A percentile compares a stretch with the other conserved stretches of the same genome.
phyloP scores from a whole-genome alignment of 2,888 invertebrate genomes.

The Tetranychus truncatus region DNA sequence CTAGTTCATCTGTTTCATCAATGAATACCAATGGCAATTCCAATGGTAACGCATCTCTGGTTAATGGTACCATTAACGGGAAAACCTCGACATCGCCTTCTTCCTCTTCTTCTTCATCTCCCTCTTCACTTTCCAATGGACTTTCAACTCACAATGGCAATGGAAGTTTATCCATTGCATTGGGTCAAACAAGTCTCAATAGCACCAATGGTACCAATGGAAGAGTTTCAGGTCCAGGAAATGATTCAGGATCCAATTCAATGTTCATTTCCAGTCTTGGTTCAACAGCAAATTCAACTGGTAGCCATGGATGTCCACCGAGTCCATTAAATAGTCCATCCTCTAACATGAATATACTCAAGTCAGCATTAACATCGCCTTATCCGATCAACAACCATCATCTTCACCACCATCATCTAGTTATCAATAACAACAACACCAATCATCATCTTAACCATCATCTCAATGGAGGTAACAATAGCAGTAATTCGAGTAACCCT shows the following conservation, averaged over 20 bases:
- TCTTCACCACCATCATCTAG: neutral
- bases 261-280: neutral
- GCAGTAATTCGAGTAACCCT: slow-evolving; percentile 1
- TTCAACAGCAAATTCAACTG: neutral
- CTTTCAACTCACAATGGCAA: neutral
- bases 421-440: neutral
- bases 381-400: slow-evolving; percentile 3
- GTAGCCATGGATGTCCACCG: neutral
- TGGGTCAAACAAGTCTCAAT: neutral
- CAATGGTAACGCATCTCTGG: neutral
- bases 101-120: neutral
- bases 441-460: slow-evolving; percentile 10
- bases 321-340: slow-evolving; percentile 7
- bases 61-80: too few relatives aligned
- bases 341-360: slow-evolving; percentile 15
- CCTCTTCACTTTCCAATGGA: neutral
- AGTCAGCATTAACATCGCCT: slow-evolving; percentile 16
- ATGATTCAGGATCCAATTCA: neutral
- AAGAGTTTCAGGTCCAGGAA: neutral
- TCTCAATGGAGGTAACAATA: neutral
- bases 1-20: neutral
- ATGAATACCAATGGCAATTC: slow-evolving; percentile 1
- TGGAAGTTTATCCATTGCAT: neutral
- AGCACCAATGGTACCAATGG: neutral
- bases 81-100: neutral